Evolutionary conservation across 2,113 vertebrate species (phyloP), one percentile per base, ranked within the genome.

Genomic region (Corydoras maculifer): DNA sequence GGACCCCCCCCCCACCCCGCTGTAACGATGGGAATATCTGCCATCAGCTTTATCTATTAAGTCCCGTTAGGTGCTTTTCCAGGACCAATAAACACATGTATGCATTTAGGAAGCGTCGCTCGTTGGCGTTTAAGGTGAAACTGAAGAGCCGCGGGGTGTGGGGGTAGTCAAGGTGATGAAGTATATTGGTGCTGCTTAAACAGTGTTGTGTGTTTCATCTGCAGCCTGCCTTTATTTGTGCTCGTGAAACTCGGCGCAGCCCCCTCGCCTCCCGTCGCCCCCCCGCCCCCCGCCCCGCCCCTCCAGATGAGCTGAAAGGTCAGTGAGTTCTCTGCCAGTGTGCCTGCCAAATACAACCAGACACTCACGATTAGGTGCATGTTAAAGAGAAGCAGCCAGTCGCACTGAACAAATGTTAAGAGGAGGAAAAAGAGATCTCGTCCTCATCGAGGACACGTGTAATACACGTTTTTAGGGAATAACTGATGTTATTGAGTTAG

Each of bases 281-380:
- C 35, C 7, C 4, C 35, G 1, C 35, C 7, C 35, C 35, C 35
- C 7, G 2, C 35, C 35, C 35, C 35, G 4, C 35, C 35, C 35
- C 35, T 59, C 60, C 65, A 78, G 77, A 78, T 75, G 73, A 78
- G 77, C 73, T 75, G 73, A 68, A 61, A 78, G 77, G 77, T 78
- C 77, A 75, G 57, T 65, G 77, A 78, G 77, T 75, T 78, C 77
- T 49, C 77, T 78, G 69, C 77, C 69, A 69, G 65, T 69, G 69
- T 50, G 50, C 70, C 70, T 78, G 77, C 77, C 77, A 78, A 78
- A 68, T 75, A 69, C 69, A 78, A 55, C 77, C 73, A 78, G 77
- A 75, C 77, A 75, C 65, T 72, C 77, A 72, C 77, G 75, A 78
- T 75, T 75, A 75, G 73, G 69, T 65, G 69, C 73, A 72, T 75